These are phyloP conservation scores for Cyprinodon tularosa DNA, from an alignment of 2,113 vertebrate genomes.

Conservation along the genomic window DNA sequence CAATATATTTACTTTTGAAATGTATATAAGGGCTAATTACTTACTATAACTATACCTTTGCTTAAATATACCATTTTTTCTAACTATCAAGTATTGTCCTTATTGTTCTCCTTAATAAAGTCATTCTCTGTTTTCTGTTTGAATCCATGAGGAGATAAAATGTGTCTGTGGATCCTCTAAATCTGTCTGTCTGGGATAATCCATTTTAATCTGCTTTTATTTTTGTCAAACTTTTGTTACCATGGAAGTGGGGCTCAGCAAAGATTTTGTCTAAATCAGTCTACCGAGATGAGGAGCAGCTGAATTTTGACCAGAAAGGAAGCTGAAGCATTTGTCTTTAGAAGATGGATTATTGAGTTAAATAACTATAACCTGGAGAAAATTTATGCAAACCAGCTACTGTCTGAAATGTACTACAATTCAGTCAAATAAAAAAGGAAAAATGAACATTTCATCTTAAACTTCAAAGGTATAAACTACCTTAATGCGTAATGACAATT, in stretches of 20 bases:
- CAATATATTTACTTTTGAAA: neutral
- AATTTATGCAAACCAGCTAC: neutral
- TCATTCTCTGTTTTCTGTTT: constrained; percentile 18
- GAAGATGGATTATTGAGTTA: constrained; percentile 23
- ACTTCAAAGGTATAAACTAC: no score
- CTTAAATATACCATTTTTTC: neutral
- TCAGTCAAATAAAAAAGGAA: no score
- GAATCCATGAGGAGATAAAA: constrained; percentile 29
- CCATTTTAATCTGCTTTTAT: constrained; percentile 37
- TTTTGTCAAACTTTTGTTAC: constrained; percentile 28
- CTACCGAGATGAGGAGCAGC: neutral
- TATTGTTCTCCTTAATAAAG: neutral
- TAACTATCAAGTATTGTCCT: neutral
- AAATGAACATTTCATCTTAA: no score
- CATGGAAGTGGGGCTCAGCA: constrained; percentile 3
- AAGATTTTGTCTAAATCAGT: constrained; percentile 16
- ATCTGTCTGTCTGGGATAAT: constrained; percentile 17
- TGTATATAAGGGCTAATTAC: neutral
- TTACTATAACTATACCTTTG: neutral
- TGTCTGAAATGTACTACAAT: neutral
- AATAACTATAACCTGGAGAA: neutral
- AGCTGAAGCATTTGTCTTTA: neutral
- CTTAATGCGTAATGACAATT: no score
- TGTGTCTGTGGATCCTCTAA: constrained; percentile 18
- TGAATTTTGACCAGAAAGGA: constrained; percentile 19